phyloP scores from a whole-genome alignment of 2,113 vertebrate species.

The Struthidea cinerea region DNA sequence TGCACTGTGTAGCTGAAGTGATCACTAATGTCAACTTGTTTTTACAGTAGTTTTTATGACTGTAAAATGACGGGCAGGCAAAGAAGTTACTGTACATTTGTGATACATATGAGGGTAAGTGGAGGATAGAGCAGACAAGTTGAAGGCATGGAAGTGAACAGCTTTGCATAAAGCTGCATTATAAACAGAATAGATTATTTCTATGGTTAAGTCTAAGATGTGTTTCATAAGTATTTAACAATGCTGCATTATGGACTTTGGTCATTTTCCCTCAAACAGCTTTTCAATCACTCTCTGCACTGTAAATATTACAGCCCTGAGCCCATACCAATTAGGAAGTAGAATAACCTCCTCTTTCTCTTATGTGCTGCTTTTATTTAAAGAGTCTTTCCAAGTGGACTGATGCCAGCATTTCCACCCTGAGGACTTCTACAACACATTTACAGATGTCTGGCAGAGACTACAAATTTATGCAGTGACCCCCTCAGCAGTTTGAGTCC shows the following conservation, averaged over 20 bases:
- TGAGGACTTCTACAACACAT: constrained; percentile 21
- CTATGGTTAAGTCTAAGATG: not conserved
- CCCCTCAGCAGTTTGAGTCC: not conserved
- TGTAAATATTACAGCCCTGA: constrained; percentile 13
- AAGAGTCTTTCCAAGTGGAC: constrained; percentile 40
- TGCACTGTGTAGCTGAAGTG: not conserved
- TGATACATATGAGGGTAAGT: not conserved
- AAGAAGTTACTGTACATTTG: not conserved
- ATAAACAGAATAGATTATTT: not conserved
- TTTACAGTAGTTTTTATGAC: not conserved
- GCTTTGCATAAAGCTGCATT: not conserved
- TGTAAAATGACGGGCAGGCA: not conserved
- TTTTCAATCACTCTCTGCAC: constrained; percentile 9
- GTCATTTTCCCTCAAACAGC: not conserved
- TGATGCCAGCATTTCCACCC: constrained; percentile 48
- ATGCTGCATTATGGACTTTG: not conserved
- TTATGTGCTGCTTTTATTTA: constrained; percentile 36
- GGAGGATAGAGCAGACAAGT: not conserved
- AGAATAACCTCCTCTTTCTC: constrained; percentile 20
- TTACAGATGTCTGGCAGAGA: constrained; percentile 62
- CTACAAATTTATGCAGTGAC: not conserved
- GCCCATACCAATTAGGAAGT: constrained; percentile 28
- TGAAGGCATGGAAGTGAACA: not conserved
- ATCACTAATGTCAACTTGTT: not conserved
- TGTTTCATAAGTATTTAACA: not conserved